Evolutionary conservation across 2,113 vertebrate genomes (phyloP), one percentile per base, ranked within the genome.

Genomic region (rat (Rattus norvegicus)): DNA sequence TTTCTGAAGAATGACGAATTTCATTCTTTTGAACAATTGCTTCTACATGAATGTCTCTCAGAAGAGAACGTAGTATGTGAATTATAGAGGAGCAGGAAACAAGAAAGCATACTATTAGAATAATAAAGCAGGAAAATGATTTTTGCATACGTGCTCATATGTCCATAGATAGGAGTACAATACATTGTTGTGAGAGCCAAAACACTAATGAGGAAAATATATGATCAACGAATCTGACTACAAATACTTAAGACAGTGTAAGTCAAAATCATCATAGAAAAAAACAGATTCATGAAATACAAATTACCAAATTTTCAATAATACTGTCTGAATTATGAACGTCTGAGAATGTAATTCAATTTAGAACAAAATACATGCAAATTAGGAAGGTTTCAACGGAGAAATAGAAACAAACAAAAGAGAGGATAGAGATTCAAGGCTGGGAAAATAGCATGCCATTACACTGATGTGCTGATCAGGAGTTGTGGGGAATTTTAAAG

Each of bases 11-110:
- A 69, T 36, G 30, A 36, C 7, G 13, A 52, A 14, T 2, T 43
- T 86, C 13, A 75, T 63, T 83, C 20, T 52, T 90, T 90, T 54
- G 17, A 70, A 10, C 30, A 75, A 26, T 26, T 7, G 7, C 13
- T 76, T 13, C 28, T 52, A 76, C 33, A 36, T 83, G 61, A 61
- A 75, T 26, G 59, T 17, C 49, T 91, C 47, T 33, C 84, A 47
- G 43, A 86, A 90, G 2, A 90, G 6, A 19, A 73, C 88, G 30
- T 36, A 65, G 17, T 4, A 90, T 4, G 7, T 19, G 19, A 4
- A 30, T 36, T 47, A 7, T 1, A 33, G 14, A 36, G 3, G 13
- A 59, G 19, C 1, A 2, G n/a, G 1, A n/a, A 69, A 49, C 39
- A 70, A 36, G 4, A 54, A 85, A 92, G 7, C 28, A 63, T 12